Percentiles rank a stretch among this genome's conserved stretches.
phyloP scores from a whole-genome alignment of 2,888 invertebrate genomes.

The Papilio protenor region DNA sequence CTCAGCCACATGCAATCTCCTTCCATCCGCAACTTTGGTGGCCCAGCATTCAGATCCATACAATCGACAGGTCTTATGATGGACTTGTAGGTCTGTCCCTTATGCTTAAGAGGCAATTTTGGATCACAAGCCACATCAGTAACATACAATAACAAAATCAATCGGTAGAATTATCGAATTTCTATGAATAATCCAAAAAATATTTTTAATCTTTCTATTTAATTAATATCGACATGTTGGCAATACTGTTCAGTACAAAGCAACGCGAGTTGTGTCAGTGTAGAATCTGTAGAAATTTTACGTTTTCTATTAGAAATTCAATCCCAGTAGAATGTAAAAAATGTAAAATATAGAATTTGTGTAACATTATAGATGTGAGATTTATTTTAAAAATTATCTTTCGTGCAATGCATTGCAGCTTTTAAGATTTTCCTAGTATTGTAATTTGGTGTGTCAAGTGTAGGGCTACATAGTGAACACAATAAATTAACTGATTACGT shows the following conservation, averaged over 20 bases:
- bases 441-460: constrained; percentile 76
- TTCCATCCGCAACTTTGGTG: no score
- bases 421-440: constrained; percentile 50
- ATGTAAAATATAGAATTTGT: constrained; percentile 61
- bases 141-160: no score
- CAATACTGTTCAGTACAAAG: constrained; percentile 69
- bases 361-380: constrained; percentile 44
- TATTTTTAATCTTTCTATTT: background rate
- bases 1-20: no score
- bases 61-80: no score
- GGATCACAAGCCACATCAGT: no score
- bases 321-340: constrained; percentile 59
- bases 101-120: no score
- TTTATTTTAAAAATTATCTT: constrained; percentile 38
- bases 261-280: constrained; percentile 78
- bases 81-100: no score
- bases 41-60: no score
- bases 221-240: constrained; percentile 57
- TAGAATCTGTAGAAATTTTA: constrained; percentile 58
- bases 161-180: background rate
- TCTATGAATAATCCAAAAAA: no score
- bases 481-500: constrained; percentile 67
- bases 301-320: constrained; percentile 69
- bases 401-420: constrained; percentile 38
- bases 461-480: constrained; percentile 66